Evolutionary conservation across 2,888 invertebrate genomes (phyloP).

Genomic region (Hypena proboscidalis): DNA sequence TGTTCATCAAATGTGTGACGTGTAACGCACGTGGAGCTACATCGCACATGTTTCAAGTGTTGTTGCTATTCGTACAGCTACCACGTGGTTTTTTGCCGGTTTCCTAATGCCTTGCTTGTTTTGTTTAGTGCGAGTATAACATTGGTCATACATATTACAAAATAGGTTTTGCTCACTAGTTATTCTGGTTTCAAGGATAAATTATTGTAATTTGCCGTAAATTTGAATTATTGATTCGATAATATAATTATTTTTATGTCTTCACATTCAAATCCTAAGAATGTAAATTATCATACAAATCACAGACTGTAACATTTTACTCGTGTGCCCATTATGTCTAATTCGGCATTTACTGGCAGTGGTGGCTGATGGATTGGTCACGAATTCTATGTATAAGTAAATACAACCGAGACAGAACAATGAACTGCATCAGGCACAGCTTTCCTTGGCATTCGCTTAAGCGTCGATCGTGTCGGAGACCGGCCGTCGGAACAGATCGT

Average conservation of each 20-base stretch:
- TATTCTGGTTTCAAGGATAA: no score
- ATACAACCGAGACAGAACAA: constrained; percentile 44
- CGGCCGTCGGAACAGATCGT: constrained; percentile 60
- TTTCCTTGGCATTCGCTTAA: constrained; percentile 52
- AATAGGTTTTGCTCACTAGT: no score
- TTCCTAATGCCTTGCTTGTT: no score
- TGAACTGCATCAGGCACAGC: constrained; percentile 44
- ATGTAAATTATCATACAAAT: no score
- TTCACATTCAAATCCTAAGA: no score
- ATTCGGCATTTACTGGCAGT: constrained; percentile 15
- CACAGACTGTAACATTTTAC: no score
- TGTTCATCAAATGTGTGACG: neutral
- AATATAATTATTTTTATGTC: no score
- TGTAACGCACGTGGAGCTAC: neutral
- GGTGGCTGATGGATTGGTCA: constrained; percentile 38
- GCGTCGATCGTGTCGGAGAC: constrained; percentile 53
- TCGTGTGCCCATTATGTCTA: constrained; percentile 6
- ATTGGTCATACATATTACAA: no score
- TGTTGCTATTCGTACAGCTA: neutral
- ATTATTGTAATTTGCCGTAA: no score
- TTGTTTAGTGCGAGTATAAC: no score
- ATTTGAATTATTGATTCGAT: no score
- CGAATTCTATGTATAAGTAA: constrained; percentile 30
- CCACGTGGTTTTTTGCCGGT: neutral
- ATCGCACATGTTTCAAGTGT: neutral